phyloP scores from a whole-genome alignment of 2,888 invertebrate genomes.

The Aporophyla nigra region DNA sequence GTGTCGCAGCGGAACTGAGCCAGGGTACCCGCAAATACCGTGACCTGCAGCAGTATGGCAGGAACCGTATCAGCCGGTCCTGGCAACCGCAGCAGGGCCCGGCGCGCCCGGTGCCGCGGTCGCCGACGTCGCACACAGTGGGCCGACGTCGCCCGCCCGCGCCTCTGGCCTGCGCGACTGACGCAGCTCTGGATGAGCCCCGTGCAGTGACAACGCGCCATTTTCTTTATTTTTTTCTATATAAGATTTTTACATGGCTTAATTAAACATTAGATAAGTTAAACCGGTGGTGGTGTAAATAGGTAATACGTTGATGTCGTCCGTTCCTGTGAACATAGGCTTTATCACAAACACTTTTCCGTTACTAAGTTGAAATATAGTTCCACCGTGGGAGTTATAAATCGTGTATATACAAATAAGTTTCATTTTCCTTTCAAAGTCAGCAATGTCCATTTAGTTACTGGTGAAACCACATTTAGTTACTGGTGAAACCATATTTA shows the following conservation, averaged over 20 bases:
- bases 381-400: constrained; percentile 64
- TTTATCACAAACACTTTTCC: constrained; percentile 70
- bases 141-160: constrained; percentile 73
- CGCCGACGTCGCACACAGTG: constrained; percentile 76
- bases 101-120: constrained; percentile 78
- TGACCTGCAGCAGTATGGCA: constrained; percentile 76
- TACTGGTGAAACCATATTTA: too few species aligned
- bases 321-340: constrained; percentile 65
- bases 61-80: constrained; percentile 59
- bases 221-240: constrained; percentile 39
- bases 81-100: constrained; percentile 73
- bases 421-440: too few species aligned
- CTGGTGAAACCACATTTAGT: too few species aligned
- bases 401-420: too few species aligned
- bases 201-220: constrained; percentile 64
- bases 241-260: constrained; percentile 51
- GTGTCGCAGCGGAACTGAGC: constrained; percentile 84
- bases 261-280: constrained; percentile 22
- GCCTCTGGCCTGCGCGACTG: constrained; percentile 76
- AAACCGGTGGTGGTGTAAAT: constrained; percentile 61
- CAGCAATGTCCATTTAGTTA: constrained; percentile 76
- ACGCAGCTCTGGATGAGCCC: constrained; percentile 70
- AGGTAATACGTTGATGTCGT: constrained; percentile 46
- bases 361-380: constrained; percentile 63
- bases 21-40: constrained; percentile 78